phyloP scores from a whole-genome alignment of 2,113 vertebrate species.

The Cepphus grylle region DNA sequence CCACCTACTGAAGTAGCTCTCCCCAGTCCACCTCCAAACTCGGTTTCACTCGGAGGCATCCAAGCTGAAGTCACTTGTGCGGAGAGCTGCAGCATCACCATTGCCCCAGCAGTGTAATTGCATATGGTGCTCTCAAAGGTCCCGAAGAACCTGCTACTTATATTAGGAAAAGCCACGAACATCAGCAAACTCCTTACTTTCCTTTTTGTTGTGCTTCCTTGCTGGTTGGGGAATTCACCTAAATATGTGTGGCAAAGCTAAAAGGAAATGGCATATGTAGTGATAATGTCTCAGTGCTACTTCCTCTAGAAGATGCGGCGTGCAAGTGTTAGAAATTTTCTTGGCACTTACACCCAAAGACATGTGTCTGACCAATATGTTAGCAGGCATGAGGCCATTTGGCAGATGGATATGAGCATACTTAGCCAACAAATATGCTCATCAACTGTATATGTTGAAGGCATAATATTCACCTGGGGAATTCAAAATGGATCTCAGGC shows the following conservation, averaged over 20 bases:
- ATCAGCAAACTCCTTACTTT: not conserved
- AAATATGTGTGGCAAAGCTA: not conserved
- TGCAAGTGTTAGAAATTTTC: not conserved
- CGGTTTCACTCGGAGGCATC: not conserved
- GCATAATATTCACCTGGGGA: conserved; percentile 24
- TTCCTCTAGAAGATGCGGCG: not conserved
- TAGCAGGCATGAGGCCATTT: conserved; percentile 35
- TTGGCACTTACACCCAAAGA: not conserved
- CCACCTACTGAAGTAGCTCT: not conserved
- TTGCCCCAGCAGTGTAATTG: not conserved
- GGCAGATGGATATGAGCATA: not conserved
- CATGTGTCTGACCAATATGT: conserved; percentile 36
- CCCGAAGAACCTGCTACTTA: not conserved
- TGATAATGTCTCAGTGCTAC: not conserved
- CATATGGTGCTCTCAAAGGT: not conserved
- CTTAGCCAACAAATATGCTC: conserved; percentile 25
- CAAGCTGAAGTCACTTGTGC: accelerated
- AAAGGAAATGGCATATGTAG: not conserved
- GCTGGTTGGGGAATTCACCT: not conserved
- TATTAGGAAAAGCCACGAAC: conserved; percentile 5
- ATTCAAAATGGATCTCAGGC: not conserved
- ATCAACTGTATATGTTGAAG: not conserved
- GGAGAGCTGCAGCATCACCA: not conserved
- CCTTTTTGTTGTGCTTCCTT: not conserved
- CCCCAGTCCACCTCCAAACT: not conserved